These are phyloP conservation scores for Callopanchax toddi DNA, from an alignment of 2,113 vertebrate species.

Conservation along the genomic window DNA sequence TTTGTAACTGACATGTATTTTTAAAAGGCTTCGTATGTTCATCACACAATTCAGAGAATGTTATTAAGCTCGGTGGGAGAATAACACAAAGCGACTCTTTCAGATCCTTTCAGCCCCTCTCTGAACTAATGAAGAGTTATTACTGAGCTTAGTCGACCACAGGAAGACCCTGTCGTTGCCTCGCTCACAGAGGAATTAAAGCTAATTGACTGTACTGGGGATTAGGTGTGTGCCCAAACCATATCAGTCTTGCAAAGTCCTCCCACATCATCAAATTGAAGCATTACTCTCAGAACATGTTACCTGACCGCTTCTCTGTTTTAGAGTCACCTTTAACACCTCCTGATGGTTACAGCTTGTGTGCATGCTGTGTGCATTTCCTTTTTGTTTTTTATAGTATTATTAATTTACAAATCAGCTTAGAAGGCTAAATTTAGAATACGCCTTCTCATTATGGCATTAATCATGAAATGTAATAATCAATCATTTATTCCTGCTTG, in stretches of 20 bases:
- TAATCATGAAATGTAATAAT: slow-evolving; percentile 31
- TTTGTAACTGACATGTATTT: slow-evolving; percentile 43
- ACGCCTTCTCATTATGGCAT: slow-evolving; percentile 12
- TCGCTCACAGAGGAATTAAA: slow-evolving; percentile 52
- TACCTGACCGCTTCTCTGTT: slow-evolving; percentile 7
- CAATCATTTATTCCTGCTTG: slow-evolving; percentile 46
- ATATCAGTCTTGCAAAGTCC: slow-evolving; percentile 42
- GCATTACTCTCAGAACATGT: slow-evolving; percentile 13
- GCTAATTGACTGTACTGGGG: slow-evolving; percentile 65
- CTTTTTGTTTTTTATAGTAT: not conserved
- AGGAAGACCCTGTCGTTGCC: slow-evolving; percentile 48
- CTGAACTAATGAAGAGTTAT: slow-evolving; percentile 68
- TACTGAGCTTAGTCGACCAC: slow-evolving; percentile 55
- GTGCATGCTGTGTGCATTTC: not conserved
- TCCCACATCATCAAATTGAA: slow-evolving; percentile 26
- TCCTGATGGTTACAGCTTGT: not conserved
- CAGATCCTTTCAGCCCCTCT: slow-evolving; percentile 44
- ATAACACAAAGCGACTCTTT: slow-evolving; percentile 43
- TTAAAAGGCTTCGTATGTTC: slow-evolving; percentile 27
- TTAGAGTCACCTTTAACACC: slow-evolving; percentile 13
- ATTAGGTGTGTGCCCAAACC: slow-evolving; percentile 53
- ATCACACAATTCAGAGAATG: slow-evolving; percentile 30
- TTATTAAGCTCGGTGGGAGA: slow-evolving; percentile 35
- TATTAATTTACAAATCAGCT: slow-evolving; percentile 14
- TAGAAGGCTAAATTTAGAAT: slow-evolving; percentile 14